Base-by-base conservation (phyloP, 1,140 invertebrate species). In the Drosophila parvula region DNA sequence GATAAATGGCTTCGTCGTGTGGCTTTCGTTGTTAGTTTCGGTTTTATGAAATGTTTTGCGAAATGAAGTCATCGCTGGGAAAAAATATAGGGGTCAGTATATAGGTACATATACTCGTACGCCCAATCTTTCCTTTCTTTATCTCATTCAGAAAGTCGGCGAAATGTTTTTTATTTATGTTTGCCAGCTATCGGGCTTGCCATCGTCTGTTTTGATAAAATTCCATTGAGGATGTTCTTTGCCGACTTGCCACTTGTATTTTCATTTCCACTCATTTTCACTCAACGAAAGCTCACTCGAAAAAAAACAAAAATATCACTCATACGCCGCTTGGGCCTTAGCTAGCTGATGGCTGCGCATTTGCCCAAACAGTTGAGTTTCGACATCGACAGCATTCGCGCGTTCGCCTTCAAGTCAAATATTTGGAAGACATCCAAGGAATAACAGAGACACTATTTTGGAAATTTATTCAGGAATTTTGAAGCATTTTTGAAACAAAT, bases 301-400 rank as follows among this genome's bases (percentile, higher is more conserved):
- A 57, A 60, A 60, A 1, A 53, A 43, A 38, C 74, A 27, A 55
- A 44, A 86, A 86, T 62, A 86, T 88, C 79, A 82, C 82, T 88
- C 82, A 86, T 86, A 88, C 82, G 82, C 79, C 75, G 82, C 82
- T 74, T 88, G 84, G 64, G 76, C 80, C 70, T 56, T 53, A 48
- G 81, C 61, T 85, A 68, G 77, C 50, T 57, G 67, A 40, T 51
- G 61, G 50, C 83, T 86, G 83, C 79, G 83, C 83, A 81, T 70
- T 80, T 79, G 73, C 51, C 79, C 79, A 88, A 88, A 89, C 84
- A 88, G 83, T 88, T 80, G 84, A 89, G 79, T 89, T 43, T 80
- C 68, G 61, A 83, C 83, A 89, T 51, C 50, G 71, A 63, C 79
- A 68, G 77, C 58, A 80, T 81, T 57, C 82, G 78, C 81, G 81